phyloP scores from a whole-genome alignment of 1,140 invertebrate genomes.

The Potamilus streckersoni region DNA sequence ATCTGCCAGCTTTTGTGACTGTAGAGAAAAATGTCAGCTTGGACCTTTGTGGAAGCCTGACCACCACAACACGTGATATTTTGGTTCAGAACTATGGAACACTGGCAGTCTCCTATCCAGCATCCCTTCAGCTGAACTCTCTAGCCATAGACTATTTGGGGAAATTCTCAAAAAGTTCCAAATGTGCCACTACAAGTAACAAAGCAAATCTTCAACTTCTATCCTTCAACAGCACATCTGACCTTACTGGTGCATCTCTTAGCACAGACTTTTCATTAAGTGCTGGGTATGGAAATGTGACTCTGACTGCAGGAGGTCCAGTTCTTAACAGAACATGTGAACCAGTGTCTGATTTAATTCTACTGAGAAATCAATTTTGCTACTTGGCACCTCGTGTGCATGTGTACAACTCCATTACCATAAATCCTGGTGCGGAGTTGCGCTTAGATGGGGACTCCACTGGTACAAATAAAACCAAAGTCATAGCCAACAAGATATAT shows the following conservation, averaged over 20 bases:
- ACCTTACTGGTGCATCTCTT: neutral
- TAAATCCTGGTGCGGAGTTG: conserved; percentile 43
- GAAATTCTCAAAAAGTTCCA: conserved; percentile 29
- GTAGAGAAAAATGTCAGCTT: conserved; percentile 36
- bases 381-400: conserved; percentile 36
- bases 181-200: conserved; percentile 25
- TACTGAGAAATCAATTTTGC: conserved; percentile 37
- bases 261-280: conserved; percentile 22
- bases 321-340: conserved; percentile 20
- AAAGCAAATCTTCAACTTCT: conserved; percentile 31
- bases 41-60: conserved; percentile 47
- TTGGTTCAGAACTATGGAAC: conserved; percentile 33
- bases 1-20: conserved; percentile 42
- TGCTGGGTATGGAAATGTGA: conserved; percentile 2
- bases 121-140: conserved; percentile 28
- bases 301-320: conserved; percentile 8
- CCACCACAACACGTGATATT: conserved; percentile 31
- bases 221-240: conserved; percentile 33
- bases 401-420: conserved; percentile 35
- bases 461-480: conserved; percentile 41
- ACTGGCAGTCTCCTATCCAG: conserved; percentile 38
- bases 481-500: conserved; percentile 40
- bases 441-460: conserved; percentile 36
- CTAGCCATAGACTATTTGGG: conserved; percentile 40
- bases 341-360: conserved; percentile 6